phyloP scores from a whole-genome alignment of 2,888 invertebrate genomes.

The Phortica magna region DNA sequence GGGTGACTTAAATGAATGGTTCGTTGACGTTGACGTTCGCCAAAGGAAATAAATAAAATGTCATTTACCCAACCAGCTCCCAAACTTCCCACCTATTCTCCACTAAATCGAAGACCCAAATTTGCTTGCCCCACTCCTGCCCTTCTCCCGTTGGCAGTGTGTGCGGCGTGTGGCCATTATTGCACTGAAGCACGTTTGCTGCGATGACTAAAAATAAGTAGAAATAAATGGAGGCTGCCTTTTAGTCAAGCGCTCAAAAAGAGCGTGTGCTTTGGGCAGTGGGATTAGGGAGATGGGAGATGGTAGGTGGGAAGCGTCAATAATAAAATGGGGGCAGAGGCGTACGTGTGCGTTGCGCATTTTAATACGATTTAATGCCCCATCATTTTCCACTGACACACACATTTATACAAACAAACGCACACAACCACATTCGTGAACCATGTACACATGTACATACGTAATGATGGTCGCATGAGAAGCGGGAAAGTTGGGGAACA shows the following conservation, averaged over 20 bases:
- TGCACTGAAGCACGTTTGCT: slow-evolving; percentile 28
- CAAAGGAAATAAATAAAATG: slow-evolving; percentile 72
- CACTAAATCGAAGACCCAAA: neutral
- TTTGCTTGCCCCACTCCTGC: slow-evolving; percentile 15
- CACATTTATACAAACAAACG: slow-evolving; percentile 19
- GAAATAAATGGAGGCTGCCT: slow-evolving; percentile 52
- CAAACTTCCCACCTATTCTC: slow-evolving; percentile 22
- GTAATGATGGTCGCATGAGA: too few relatives aligned
- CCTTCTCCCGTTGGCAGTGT: slow-evolving; percentile 39
- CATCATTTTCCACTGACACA: slow-evolving; percentile 55
- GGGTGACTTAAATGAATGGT: slow-evolving; percentile 51
- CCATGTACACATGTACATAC: neutral
- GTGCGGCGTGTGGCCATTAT: slow-evolving; percentile 37
- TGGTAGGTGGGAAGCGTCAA: slow-evolving; percentile 30
- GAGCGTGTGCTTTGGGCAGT: neutral
- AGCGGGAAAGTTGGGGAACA: neutral
- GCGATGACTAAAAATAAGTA: slow-evolving; percentile 60
- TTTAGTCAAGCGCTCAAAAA: slow-evolving; percentile 52
- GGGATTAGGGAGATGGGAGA: slow-evolving; percentile 17
- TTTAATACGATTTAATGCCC: slow-evolving; percentile 72
- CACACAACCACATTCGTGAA: slow-evolving; percentile 28
- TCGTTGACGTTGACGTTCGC: slow-evolving; percentile 70
- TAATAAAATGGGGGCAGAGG: slow-evolving; percentile 35
- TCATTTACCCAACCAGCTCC: slow-evolving; percentile 56
- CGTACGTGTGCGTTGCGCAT: slow-evolving; percentile 61